Base-by-base conservation (phyloP, 2,797 vertebrate genomes). In the Echeneis naucrates region DNA sequence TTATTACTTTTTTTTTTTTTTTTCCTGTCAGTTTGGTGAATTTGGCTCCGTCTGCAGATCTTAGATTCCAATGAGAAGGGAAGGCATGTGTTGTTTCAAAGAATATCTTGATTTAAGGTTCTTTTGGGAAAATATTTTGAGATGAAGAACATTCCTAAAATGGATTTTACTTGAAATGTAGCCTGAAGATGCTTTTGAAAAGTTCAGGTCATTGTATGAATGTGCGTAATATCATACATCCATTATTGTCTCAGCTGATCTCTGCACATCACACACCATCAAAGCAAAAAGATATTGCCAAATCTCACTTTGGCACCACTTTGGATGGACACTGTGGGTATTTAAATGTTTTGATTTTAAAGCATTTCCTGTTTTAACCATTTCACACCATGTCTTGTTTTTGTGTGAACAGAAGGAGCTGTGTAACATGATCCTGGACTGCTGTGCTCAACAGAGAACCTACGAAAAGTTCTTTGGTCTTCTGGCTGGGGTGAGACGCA, bases 391-490 rank as follows among this genome's bases (percentile, higher is more conserved):
- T 51, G 0, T 57, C 44, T 58, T 54, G 4, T 80, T 44, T 81
- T 51, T 88, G 52, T 84, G 52, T 79, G 24, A 89, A 89, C 92
- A 99, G 98, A 99, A 99, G 92, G 98, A 99, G 89, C 94, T 99
- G 73, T 99, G 98, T 86, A 99, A 99, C 93, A 99, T 99, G 98
- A 99, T 99, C 89, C 95, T 99, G 82, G 98, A 99, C 89, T 99
- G 98, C 89, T 99, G 98, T 87, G 98, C 98, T 84, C 98, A 99
- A 75, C 98, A 99, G 92, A 96, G 98, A 74, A 99, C 98, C 1
- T 99, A 99, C 0, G 98, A 99, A 87, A 99, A 99, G 92, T 99
- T 99, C 94, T 99, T 99, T 23, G 98, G 98, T 16, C 94, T 99
- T 42, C 92, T 99, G 76, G 98, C 98, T 14, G 98, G 98, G 95